These are phyloP conservation scores for Hedychridium roseum DNA, from an alignment of 2,888 invertebrate genomes.

Conservation along the genomic window DNA sequence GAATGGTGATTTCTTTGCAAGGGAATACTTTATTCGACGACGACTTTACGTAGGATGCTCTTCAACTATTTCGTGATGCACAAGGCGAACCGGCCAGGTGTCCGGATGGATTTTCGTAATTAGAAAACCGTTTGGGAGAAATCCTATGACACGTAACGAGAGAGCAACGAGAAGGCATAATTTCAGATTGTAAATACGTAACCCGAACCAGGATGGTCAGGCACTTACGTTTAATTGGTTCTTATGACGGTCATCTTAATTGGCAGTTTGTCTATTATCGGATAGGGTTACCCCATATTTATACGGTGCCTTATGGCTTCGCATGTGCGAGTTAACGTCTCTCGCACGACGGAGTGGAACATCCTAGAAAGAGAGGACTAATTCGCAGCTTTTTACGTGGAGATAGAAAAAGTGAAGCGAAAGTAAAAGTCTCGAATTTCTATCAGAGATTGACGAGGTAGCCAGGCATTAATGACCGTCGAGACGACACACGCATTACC, in stretches of 20 bases:
- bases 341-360: constrained; percentile 13
- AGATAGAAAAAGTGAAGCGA: no score
- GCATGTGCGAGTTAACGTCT: constrained; percentile 23
- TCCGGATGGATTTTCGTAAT: constrained; percentile 22
- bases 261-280: constrained; percentile 47
- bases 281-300: constrained; percentile 46
- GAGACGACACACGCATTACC: no score
- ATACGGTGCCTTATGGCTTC: constrained; percentile 35
- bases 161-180: constrained; percentile 34
- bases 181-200: constrained; percentile 52
- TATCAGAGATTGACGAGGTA: no score
- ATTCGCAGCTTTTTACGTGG: no score
- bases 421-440: no score
- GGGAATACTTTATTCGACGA: no score
- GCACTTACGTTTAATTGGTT: constrained; percentile 47
- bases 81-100: constrained; percentile 14
- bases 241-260: constrained; percentile 47
- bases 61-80: no score
- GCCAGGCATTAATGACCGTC: no score
- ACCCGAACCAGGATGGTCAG: constrained; percentile 35
- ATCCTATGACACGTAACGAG: constrained; percentile 24
- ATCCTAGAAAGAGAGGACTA: no score
- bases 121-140: constrained; percentile 11
- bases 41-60: no score
- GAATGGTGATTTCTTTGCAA: no score